Conservation (phyloP, 2,113 vertebrate species). For the Micronycteris hirsuta region DNA sequence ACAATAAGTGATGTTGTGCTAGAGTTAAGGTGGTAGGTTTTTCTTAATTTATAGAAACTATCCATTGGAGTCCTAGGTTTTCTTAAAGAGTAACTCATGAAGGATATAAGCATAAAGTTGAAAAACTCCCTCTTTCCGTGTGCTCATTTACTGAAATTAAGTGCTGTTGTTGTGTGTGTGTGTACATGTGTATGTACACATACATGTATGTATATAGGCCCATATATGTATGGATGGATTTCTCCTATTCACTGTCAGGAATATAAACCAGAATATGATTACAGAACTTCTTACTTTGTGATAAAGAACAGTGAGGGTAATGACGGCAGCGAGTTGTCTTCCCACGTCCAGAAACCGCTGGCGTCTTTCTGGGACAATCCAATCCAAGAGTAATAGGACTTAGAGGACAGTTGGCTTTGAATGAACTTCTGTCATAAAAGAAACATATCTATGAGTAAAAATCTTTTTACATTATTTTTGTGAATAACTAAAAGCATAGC, state of each 20-base stretch:
- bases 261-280: background rate
- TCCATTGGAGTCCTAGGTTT: too few species aligned
- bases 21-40: background rate
- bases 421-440: slow-evolving; percentile 13
- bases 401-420: background rate
- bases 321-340: rapidly evolving
- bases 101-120: background rate
- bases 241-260: background rate
- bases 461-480: background rate
- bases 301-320: too few species aligned
- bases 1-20: background rate
- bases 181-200: background rate
- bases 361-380: background rate
- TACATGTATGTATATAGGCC: background rate
- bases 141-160: background rate
- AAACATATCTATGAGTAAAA: background rate
- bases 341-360: background rate
- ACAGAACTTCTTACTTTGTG: background rate
- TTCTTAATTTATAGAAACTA: background rate
- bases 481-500: background rate
- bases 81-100: background rate
- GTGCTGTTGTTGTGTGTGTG: background rate
- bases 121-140: background rate
- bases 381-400: background rate
- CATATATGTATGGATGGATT: background rate